Conservation (phyloP, 35 echinoderm and acorn worm species). For the Lytechinus pictus region DNA sequence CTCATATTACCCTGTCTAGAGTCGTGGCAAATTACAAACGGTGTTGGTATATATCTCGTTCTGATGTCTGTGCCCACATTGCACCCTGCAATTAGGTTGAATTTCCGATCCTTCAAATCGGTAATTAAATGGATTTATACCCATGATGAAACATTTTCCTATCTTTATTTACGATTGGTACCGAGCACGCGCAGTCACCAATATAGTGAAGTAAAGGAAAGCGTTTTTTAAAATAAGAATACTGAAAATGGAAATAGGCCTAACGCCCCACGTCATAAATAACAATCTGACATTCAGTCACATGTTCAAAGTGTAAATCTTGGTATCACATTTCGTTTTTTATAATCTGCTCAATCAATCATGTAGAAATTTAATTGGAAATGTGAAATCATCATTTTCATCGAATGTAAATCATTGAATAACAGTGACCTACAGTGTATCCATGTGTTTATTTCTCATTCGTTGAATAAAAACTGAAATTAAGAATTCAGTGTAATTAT, state of each 20-base stretch:
- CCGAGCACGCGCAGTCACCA: not conserved
- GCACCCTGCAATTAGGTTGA: not conserved
- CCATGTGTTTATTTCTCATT: no score
- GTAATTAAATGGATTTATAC: constrained; percentile 20
- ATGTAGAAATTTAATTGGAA: no score
- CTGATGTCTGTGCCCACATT: not conserved
- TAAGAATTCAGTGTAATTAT: no score
- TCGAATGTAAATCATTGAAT: not conserved
- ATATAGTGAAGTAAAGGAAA: not conserved
- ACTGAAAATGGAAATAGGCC: not conserved
- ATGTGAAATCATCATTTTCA: no score
- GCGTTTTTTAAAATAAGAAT: not conserved
- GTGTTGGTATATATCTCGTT: not conserved
- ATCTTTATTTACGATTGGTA: constrained; percentile 4
- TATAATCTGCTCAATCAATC: no score
- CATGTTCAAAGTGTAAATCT: no score
- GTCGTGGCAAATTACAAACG: not conserved
- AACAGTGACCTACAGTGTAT: no score
- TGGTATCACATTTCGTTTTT: no score
- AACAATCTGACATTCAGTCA: not conserved
- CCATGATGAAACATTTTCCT: not conserved
- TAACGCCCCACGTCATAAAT: not conserved
- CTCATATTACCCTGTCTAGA: not conserved
- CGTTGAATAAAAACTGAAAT: no score
- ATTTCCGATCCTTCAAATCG: not conserved